Evolutionary conservation across 2,113 vertebrate genomes (phyloP), one percentile per base, ranked within the genome.

Genomic region (Gobius niger): DNA sequence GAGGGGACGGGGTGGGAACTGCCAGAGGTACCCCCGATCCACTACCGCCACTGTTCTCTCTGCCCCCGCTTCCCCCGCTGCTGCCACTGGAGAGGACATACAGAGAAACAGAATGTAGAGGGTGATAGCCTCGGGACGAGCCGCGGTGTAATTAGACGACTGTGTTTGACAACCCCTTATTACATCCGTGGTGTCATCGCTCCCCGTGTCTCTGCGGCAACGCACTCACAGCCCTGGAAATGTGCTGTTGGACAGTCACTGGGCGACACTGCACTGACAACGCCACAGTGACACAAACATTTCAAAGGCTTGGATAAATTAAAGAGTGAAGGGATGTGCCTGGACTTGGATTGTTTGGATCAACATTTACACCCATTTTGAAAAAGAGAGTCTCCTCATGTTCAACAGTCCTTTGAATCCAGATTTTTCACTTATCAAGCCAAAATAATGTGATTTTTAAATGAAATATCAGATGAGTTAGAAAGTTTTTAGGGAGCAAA

Each of bases 1-100:
- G 97, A 18, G 97, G 97, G 12, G 97, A 99, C 4, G 97, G 97
- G 6, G 97, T 98, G 83, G 96, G 97, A 82, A 99, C 97, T 47
- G 97, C 96, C 61, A 99, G 93, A 80, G 97, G 97, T 88, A 98
- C 90, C 76, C 96, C 95, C 78, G 94, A 95, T 80, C 92, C 94
- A 85, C 95, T 96, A 65, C 96, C 93, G 18, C 96, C 96, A 24
- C 96, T 98, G 81, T 97, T 99, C 88, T 99, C 97, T 83, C 97
- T 93, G 75, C 97, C 95, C 19, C 96, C 96, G 8, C 97, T 99
- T 10, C 97, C 97, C 16, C 97, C 97, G 44, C 97, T 99, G 71
- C 96, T 98, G 60, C 97, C 97, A 44, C 97, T 98, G 59, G 16
- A 72, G 51, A 56, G 0, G 6, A 60, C 71, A 4, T 65, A 40